These are phyloP conservation scores for Arrhopalites spinosus DNA, from an alignment of 2,888 invertebrate species.

Conservation along the genomic window DNA sequence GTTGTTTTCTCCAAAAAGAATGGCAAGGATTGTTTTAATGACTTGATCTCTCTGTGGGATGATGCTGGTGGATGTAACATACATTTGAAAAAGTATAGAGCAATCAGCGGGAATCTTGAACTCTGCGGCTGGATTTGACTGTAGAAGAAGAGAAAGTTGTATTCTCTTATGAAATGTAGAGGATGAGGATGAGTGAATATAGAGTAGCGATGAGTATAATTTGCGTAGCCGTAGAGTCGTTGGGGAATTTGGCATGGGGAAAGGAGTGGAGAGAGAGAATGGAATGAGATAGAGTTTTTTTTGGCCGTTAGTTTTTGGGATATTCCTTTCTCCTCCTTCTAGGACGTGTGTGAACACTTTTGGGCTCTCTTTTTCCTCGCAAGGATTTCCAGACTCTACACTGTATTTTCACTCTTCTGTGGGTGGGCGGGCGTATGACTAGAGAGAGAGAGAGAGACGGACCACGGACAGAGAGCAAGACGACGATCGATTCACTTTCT, in stretches of 20 bases:
- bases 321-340: background rate
- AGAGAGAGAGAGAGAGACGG: background rate
- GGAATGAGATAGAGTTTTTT: background rate
- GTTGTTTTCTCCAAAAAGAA: no score
- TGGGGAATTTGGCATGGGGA: background rate
- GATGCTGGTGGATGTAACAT: no score
- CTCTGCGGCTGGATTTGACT: no score
- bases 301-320: background rate
- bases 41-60: no score
- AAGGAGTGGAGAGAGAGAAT: background rate
- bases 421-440: slow-evolving; percentile 6
- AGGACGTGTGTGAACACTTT: background rate
- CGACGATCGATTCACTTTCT: slow-evolving; percentile 7
- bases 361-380: background rate
- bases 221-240: no score
- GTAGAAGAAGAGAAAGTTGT: no score
- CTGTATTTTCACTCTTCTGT: slow-evolving; percentile 8
- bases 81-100: no score
- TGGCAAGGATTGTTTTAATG: no score
- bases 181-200: no score
- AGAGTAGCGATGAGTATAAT: no score
- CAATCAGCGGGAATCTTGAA: no score
- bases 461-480: background rate
- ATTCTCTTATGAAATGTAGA: no score
- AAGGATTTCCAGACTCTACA: background rate